Conservation (phyloP, 2,797 vertebrate genomes). For the Xenopus petersii region DNA sequence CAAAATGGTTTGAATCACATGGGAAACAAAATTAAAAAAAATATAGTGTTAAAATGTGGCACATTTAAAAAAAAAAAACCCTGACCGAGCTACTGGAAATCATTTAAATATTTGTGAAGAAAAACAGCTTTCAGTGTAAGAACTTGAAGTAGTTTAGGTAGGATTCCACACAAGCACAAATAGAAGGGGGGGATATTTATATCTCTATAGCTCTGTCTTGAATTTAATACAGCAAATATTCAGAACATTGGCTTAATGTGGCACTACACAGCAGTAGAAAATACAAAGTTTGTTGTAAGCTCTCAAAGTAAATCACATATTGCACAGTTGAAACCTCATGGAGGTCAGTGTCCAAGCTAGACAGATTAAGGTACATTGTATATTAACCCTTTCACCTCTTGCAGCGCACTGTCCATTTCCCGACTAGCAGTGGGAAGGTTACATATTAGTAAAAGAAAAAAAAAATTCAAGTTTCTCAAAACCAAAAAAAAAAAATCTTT, state of each 20-base stretch:
- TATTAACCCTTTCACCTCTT: constrained; percentile 14
- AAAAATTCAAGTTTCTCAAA: constrained; percentile 71
- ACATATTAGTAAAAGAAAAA: constrained; percentile 51
- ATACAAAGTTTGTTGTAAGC: constrained; percentile 72
- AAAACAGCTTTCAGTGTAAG: constrained; percentile 73
- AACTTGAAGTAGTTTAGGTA: constrained; percentile 66
- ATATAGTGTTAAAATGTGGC: constrained; percentile 66
- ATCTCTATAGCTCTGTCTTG: constrained; percentile 38
- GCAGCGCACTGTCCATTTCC: constrained; percentile 4
- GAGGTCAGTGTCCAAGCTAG: constrained; percentile 70
- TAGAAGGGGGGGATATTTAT: not conserved
- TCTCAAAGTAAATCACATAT: constrained; percentile 75
- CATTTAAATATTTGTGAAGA: constrained; percentile 56
- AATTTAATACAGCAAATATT: constrained; percentile 60
- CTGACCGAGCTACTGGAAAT: constrained; percentile 49
- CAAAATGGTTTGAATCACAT: constrained; percentile 45
- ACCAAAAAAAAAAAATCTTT: constrained; percentile 46
- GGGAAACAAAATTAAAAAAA: constrained; percentile 51
- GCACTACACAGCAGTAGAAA: constrained; percentile 68
- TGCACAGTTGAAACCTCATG: constrained; percentile 84
- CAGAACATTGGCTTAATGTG: constrained; percentile 63
- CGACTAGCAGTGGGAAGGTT: constrained; percentile 54
- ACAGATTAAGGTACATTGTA: constrained; percentile 7
- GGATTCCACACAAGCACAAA: constrained; percentile 55
- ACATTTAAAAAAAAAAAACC: constrained; percentile 46